phyloP scores from a whole-genome alignment of 2,888 invertebrate species.

The Aspidiotus destructor region DNA sequence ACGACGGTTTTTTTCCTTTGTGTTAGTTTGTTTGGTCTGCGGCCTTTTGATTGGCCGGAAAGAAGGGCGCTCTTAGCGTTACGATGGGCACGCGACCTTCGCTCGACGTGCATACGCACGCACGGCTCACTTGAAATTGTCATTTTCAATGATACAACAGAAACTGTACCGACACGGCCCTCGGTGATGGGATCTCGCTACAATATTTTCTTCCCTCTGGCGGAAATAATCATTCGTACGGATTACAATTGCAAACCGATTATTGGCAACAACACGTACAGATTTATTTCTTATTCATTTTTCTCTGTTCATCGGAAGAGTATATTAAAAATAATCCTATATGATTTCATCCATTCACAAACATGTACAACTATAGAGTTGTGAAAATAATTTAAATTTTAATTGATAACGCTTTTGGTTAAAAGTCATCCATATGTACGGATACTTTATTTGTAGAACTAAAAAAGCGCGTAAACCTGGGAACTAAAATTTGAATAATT shows the following conservation, averaged over 20 bases:
- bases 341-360: no score
- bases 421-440: no score
- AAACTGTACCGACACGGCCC: neutral
- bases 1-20: slow-evolving; percentile 6
- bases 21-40: slow-evolving; percentile 27
- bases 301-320: no score
- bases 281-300: no score
- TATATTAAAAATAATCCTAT: no score
- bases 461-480: no score
- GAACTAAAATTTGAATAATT: no score
- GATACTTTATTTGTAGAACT: no score
- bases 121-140: slow-evolving; percentile 26
- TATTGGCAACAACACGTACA: neutral
- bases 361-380: no score
- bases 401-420: no score
- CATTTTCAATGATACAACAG: slow-evolving; percentile 20
- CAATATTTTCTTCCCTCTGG: slow-evolving; percentile 2
- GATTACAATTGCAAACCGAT: slow-evolving; percentile 2
- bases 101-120: slow-evolving; percentile 2
- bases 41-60: slow-evolving; percentile 28
- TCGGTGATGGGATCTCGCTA: neutral
- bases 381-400: no score
- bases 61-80: slow-evolving; percentile 12
- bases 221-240: neutral
- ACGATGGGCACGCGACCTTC: slow-evolving; percentile 17